Evolutionary conservation across 2,113 vertebrate species (phyloP), one percentile per base, ranked within the genome.

Genomic region (Grus americana): DNA sequence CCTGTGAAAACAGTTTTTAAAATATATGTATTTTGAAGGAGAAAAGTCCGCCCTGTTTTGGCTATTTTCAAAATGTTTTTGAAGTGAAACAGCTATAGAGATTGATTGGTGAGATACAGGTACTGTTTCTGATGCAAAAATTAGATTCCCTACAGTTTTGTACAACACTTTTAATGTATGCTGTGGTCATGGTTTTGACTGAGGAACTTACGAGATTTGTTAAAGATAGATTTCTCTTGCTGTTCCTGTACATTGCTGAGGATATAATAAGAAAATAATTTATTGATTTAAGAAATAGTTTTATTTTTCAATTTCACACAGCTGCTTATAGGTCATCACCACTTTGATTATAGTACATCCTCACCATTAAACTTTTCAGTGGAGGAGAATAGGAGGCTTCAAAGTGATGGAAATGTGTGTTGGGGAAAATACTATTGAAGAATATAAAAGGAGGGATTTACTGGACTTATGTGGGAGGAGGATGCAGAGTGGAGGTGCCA

Each of bases 231-330:
- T 23, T 11, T 40, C 40, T 63, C 15, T 12, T 72, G 10, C 36
- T 21, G 3, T 42, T 86, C 17, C 18, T 74, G 6, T 32, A 15
- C 3, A 1, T 58, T 49, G 17, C 16, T 63, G 81, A 36, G 32
- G 19, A 12, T 47, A 7, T 16, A 21, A 14, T 58, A 58, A 44
- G 58, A 75, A 74, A 86, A 52, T 15, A 26, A 52, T 59, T 62
- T 50, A 29, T 18, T n/a, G 42, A 52, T 73, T 61, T 3, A 14
- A 6, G 30, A 15, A 29, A 13, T 10, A 34, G 12, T 18, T 27
- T 14, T 38, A n/a, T 26, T 47, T 62, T 47, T 12, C 5, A 2
- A 0, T 55, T 73, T 81, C 8, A 24, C 4, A 2, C 1, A 0
- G 13, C 32, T 81, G 16, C 20, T 70, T 54, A 5, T 20, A 52